A percentile compares a stretch with the other conserved stretches of the same genome.
These are phyloP conservation scores for Fabriciana adippe DNA, from an alignment of 2,888 invertebrate species.

Conservation along the genomic window DNA sequence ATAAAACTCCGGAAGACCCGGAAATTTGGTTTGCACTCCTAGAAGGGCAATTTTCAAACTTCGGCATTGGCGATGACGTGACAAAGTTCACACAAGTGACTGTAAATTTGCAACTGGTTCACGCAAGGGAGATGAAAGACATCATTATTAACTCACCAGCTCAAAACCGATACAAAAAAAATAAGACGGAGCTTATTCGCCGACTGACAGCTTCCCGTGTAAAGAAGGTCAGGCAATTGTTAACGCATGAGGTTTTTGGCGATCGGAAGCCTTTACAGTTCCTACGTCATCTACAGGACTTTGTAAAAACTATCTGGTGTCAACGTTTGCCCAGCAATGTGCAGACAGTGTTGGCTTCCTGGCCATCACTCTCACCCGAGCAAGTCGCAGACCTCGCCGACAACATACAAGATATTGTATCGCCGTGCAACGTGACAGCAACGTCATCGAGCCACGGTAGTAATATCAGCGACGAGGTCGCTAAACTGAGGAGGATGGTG, in stretches of 20 bases:
- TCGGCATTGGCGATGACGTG: conserved; percentile 31
- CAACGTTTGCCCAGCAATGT: neutral
- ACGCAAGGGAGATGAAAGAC: conserved; percentile 25
- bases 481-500: conserved; percentile 4
- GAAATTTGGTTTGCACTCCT: conserved; percentile 43
- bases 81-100: conserved; percentile 31
- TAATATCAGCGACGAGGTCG: conserved; percentile 5
- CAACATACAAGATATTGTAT: neutral
- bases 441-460: neutral
- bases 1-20: conserved; percentile 43
- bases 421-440: neutral
- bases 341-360: neutral
- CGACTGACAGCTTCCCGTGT: conserved; percentile 16
- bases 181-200: neutral
- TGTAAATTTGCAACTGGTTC: conserved; percentile 6
- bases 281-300: conserved; percentile 4
- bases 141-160: conserved; percentile 24
- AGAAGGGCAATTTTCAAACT: conserved; percentile 32
- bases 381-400: neutral
- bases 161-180: neutral
- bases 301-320: neutral
- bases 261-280: conserved; percentile 6
- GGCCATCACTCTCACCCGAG: neutral
- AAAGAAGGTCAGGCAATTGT: conserved; percentile 36
- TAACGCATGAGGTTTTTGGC: conserved; percentile 29